Evolutionary conservation across 2,888 invertebrate genomes (phyloP), one percentile per base, ranked within the genome.

Genomic region (Unio delphinus): DNA sequence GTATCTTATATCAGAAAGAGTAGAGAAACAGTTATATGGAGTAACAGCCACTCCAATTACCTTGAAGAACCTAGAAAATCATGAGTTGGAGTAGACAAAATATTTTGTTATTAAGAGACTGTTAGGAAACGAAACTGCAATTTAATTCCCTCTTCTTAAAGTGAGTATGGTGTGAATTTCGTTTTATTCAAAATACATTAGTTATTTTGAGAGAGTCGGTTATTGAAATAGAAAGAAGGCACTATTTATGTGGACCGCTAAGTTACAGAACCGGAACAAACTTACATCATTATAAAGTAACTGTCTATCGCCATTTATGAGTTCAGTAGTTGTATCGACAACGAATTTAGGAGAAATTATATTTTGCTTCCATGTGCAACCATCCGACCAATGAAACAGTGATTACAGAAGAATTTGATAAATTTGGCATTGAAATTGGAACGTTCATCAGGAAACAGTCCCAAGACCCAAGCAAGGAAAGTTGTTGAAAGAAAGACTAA

Each of bases 331-430:
- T 45, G 45, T 11, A 11, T 3, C 11, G 45, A 8, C 45, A 45
- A 45, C 0, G 45, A 45, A 11, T 45, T 17, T 62, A 54, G 58
- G 56, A 18, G 75, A 78, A 59, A 73, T 76, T 11, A 59, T 75
- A 26, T 8, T 80, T 20, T 78, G 78, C 65, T 54, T 78, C 0
- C 75, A 80, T 62, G 75, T 78, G 80, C 55, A 75, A 15, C 5
- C 65, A 8, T 70, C 75, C 2, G 74, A 71, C 74, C 2, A 78
- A 78, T 56, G 34, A 61, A 20, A 73, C 76, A 20, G 69, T 80
- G 0, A 69, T 65, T 18, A 55, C 71, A 11, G 76, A 45, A 15
- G 15, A 45, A 15, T 45, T 45, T 15, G 45, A 45, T 45, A 45
- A 2, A 45, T 45, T 45, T 45, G 11, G 8, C 45, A 45, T 15